A percentile compares a stretch with the other conserved stretches of the same genome.
These are phyloP conservation scores for Cylloceria caligata DNA, from an alignment of 2,888 invertebrate species.

Conservation along the genomic window DNA sequence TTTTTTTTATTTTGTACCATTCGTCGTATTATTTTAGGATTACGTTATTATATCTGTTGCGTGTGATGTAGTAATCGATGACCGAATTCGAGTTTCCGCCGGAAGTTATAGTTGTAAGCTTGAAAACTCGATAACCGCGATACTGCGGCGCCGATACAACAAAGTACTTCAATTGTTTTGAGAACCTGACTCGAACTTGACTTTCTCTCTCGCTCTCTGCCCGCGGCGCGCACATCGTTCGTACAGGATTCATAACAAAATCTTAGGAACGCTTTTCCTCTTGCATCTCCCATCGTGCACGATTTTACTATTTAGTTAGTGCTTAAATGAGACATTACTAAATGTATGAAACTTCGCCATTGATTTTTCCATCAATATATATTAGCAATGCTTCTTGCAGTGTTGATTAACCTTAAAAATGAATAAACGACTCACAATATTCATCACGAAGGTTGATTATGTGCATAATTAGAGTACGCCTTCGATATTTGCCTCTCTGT, in stretches of 20 bases:
- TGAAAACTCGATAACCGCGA: neutral
- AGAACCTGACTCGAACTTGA: too few species aligned
- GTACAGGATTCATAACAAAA: neutral
- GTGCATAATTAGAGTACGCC: too few species aligned
- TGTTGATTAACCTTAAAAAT: too few species aligned
- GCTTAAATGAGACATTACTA: neutral
- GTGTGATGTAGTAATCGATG: neutral
- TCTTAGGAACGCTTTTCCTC: neutral
- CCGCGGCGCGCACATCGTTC: conserved; percentile 1
- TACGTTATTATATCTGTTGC: neutral
- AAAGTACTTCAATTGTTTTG: neutral
- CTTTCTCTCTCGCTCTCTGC: neutral
- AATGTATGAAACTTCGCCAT: neutral
- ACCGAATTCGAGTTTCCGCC: neutral
- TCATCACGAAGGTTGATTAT: too few species aligned
- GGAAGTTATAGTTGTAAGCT: neutral
- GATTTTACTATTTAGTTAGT: neutral
- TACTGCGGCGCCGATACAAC: neutral
- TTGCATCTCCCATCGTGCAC: neutral
- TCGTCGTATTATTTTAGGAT: neutral
- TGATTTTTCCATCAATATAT: neutral
- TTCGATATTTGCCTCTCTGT: too few species aligned
- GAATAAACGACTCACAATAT: too few species aligned
- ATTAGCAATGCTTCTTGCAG: neutral
- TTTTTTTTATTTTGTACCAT: neutral